Evolutionary conservation across 2,113 vertebrate genomes (phyloP).

Genomic region (Amphilophus citrinellus): DNA sequence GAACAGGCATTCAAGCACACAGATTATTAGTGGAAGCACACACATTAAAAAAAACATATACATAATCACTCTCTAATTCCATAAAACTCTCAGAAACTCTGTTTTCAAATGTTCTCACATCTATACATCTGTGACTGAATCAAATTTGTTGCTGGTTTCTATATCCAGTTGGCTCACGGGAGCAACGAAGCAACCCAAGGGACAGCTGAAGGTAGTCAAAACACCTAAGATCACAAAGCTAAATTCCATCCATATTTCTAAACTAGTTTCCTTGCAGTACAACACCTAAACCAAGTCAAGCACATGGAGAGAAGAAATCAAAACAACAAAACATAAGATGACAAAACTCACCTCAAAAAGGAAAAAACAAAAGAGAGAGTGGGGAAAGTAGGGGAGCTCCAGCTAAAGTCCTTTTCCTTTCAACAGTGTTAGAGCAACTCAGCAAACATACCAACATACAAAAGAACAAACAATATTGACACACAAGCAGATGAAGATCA

Average conservation of each 20-base stretch:
- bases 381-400: conserved; percentile 56
- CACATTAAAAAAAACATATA: background rate
- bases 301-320: conserved; percentile 13
- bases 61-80: background rate
- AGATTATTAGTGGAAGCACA: background rate
- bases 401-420: conserved; percentile 26
- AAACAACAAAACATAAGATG: conserved; percentile 37
- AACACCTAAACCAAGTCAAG: background rate
- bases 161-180: background rate
- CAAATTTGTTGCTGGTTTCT: conserved; percentile 26
- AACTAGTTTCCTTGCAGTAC: background rate
- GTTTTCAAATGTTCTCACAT: conserved; percentile 20
- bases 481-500: conserved; percentile 54
- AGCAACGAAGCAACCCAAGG: conserved; percentile 43
- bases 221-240: conserved; percentile 50
- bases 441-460: conserved; percentile 6
- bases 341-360: conserved; percentile 75
- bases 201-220: conserved; percentile 50
- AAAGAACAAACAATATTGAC: conserved; percentile 25
- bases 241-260: conserved; percentile 36
- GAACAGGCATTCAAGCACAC: background rate
- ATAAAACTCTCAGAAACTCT: background rate
- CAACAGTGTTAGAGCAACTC: conserved; percentile 20
- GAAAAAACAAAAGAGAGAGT: background rate
- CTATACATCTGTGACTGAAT: conserved; percentile 11